Conservation (phyloP, 2,797 vertebrate genomes). For the Helicolenus hilgendorfi region DNA sequence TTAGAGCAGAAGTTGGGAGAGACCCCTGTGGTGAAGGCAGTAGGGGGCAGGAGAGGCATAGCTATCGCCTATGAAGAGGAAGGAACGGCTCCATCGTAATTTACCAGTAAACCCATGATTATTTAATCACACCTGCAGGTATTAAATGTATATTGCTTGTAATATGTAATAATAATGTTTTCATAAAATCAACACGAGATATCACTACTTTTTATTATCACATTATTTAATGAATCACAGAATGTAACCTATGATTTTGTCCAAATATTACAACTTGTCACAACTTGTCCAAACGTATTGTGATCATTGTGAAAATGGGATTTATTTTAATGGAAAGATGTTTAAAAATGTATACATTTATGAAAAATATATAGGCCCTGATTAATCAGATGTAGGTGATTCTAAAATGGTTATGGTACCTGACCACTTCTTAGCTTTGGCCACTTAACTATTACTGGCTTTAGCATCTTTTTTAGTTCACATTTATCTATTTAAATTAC, state of each 20-base stretch:
- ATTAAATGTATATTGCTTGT: background rate
- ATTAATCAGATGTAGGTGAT: background rate
- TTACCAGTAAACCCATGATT: background rate
- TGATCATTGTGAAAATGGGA: background rate
- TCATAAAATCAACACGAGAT: background rate
- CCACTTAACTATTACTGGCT: background rate
- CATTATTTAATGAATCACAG: background rate
- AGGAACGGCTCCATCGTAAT: conserved; percentile 48
- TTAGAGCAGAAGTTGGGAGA: conserved; percentile 94
- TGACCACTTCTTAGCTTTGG: background rate
- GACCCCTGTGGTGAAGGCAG: conserved; percentile 91
- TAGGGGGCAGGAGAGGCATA: conserved; percentile 94
- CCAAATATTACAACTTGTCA: background rate
- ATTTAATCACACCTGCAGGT: conserved; percentile 6
- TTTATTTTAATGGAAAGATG: background rate
- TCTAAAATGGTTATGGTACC: background rate
- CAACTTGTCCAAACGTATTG: background rate
- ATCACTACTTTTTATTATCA: background rate
- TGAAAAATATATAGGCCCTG: background rate
- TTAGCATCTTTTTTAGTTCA: background rate
- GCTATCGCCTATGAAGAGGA: conserved; percentile 97
- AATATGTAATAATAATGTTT: conserved; percentile 9
- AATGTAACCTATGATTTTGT: background rate
- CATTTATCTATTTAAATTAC: background rate
- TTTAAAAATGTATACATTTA: background rate